Evolutionary conservation across 2,888 invertebrate species (phyloP).

Genomic region (Carabus problematicus): DNA sequence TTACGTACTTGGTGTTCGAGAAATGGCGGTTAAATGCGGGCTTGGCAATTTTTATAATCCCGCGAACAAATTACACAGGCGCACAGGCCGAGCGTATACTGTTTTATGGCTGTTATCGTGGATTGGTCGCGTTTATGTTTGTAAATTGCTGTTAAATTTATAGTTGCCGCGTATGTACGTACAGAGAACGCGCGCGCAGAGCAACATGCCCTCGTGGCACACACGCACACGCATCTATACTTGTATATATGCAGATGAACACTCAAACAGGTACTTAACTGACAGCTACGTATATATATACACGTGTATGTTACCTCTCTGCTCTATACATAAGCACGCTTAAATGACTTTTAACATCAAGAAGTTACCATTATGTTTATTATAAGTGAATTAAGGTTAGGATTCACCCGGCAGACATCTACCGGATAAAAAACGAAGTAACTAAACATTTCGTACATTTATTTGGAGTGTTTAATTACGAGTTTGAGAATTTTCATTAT

Average conservation of each 20-base stretch:
- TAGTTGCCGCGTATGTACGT: slow-evolving; percentile 22
- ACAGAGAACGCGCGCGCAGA: not conserved
- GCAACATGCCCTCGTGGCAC: slow-evolving; percentile 8
- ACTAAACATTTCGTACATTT: too few relatives aligned
- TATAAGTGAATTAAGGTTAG: slow-evolving; percentile 40
- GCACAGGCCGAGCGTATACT: slow-evolving; percentile 21
- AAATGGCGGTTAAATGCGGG: not conserved
- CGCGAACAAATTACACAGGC: slow-evolving; percentile 14
- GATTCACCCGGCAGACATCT: slow-evolving; percentile 21
- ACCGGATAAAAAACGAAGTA: not conserved
- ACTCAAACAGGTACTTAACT: not conserved
- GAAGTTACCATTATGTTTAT: slow-evolving; percentile 25
- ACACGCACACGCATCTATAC: slow-evolving; percentile 6
- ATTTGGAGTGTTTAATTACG: too few relatives aligned
- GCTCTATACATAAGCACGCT: not conserved
- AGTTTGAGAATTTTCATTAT: too few relatives aligned
- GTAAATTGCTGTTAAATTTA: slow-evolving; percentile 40
- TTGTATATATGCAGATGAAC: not conserved
- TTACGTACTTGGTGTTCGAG: slow-evolving; percentile 9
- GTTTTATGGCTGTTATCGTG: slow-evolving; percentile 38
- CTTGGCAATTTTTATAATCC: not conserved
- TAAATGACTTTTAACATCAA: slow-evolving; percentile 15
- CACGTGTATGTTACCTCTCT: slow-evolving; percentile 1
- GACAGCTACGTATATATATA: not conserved
- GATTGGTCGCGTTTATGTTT: slow-evolving; percentile 33